Percentiles rank a stretch among this genome's conserved stretches.
Conservation (phyloP, 2,888 invertebrate genomes). For the Folsomia candida region DNA sequence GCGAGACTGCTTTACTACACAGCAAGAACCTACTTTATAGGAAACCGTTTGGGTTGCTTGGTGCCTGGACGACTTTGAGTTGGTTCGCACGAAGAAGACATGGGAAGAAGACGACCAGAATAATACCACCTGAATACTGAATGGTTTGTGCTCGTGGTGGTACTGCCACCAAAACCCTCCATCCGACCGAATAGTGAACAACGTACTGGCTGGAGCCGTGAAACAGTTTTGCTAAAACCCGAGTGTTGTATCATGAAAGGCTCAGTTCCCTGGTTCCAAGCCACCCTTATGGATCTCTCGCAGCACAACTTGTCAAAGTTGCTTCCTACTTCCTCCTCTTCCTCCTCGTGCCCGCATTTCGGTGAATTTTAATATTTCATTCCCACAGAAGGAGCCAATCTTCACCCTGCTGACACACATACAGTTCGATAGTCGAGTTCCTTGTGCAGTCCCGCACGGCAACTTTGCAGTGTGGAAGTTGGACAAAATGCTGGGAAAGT, state of each 20-base stretch:
- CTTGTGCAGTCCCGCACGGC: too few species aligned
- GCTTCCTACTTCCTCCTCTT: not conserved
- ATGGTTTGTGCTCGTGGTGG: not conserved
- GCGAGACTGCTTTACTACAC: not conserved
- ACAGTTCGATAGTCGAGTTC: too few species aligned
- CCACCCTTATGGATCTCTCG: conserved; percentile 11
- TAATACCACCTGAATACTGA: conserved; percentile 1
- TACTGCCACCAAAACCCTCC: not conserved
- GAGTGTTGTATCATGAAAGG: not conserved
- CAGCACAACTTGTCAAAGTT: too few species aligned
- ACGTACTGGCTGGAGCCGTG: not conserved
- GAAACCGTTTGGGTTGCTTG: not conserved
- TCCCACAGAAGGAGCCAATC: not conserved
- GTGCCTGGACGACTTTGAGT: not conserved
- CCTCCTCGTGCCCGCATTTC: conserved; percentile 2
- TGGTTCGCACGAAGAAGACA: not conserved
- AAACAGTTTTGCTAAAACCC: conserved; percentile 9
- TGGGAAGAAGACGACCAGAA: not conserved
- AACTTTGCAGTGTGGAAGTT: not conserved
- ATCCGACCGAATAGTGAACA: not conserved
- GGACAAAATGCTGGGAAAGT: not conserved
- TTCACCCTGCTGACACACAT: not conserved
- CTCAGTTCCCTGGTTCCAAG: conserved; percentile 10
- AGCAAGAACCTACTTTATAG: not conserved
- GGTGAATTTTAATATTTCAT: conserved; percentile 16